Evolutionary conservation across 92 coral and sea anemone genomes (phyloP).

Genomic region (Parazoanthus swiftii): DNA sequence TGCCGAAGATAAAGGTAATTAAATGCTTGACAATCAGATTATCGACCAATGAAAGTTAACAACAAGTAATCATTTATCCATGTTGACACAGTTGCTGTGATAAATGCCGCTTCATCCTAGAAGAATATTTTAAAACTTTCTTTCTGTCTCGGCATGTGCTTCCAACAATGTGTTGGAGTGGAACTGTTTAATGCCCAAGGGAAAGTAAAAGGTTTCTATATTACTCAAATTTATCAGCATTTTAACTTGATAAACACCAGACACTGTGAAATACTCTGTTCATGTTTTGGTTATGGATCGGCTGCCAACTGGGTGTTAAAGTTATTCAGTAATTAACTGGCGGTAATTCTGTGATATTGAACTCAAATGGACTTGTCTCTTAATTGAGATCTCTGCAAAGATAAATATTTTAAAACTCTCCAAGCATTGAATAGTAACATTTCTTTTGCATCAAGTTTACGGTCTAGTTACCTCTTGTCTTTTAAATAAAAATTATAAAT

Average conservation of each 20-base stretch:
- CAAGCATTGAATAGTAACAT: background rate
- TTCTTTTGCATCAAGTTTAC: background rate
- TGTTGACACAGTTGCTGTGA: slow-evolving; percentile 55
- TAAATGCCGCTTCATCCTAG: background rate
- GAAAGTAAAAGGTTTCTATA: background rate
- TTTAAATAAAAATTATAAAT: too few species aligned
- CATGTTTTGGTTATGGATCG: background rate
- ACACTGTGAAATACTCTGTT: background rate
- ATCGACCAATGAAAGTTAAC: slow-evolving; percentile 60
- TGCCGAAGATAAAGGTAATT: slow-evolving; percentile 60
- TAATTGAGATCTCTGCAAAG: background rate
- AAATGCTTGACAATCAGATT: slow-evolving; percentile 66
- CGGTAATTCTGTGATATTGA: slow-evolving; percentile 17
- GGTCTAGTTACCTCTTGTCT: background rate
- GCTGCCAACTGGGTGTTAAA: slow-evolving; percentile 13
- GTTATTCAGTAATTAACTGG: slow-evolving; percentile 30
- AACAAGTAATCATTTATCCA: slow-evolving; percentile 51
- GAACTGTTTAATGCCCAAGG: background rate
- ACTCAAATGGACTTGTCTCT: slow-evolving; percentile 16
- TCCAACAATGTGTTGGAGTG: background rate
- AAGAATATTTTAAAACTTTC: background rate
- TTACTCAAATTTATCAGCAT: background rate
- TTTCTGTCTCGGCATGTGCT: background rate
- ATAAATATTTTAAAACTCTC: background rate
- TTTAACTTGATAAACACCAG: background rate